Evolutionary conservation across 1,140 invertebrate genomes (phyloP), one percentile per base, ranked within the genome.

Genomic region (Drosophila grimshawi): DNA sequence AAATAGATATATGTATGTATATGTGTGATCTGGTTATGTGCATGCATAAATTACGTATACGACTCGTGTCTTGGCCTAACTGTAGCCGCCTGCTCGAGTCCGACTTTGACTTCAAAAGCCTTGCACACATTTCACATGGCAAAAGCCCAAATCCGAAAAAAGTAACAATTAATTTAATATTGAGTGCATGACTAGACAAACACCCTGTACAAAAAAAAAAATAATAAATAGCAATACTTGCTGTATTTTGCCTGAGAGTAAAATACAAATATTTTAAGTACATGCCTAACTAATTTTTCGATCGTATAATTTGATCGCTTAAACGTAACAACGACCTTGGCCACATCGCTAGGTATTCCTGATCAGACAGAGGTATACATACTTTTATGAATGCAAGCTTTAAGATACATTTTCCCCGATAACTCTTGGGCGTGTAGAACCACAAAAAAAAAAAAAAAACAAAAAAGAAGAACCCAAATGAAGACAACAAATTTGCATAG

Each of bases 1-100:
- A 19, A 19, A 19, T 19, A 19, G 1, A 64, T 45, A 4, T 10
- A 29, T 39, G 6, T 63, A 19, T 41, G 7, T 55, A n/a, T 67
- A 33, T 67, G 3, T 68, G 46, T 52, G 35, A 77, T 76, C 53
- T 79, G 67, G 80, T 76, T 63, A 76, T 79, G 81, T 88, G 72
- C 77, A 88, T 83, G 83, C 83, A 88, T 88, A 88, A 83, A 88
- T 88, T 88, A 89, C 85, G 83, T 85, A 88, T 88, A 80, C 83
- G 80, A 71, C 83, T 68, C 60, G 79, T 59, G 72, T 67, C 51
- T 6, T 52, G n/a, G 10, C 49, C 49, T 51, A 52, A 33, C 49
- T 33, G 52, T 37, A 35, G 46, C 56, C 29, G 32, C 33, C 35
- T 37, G 46, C 53, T 51, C 52, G 65, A 41, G 7, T 48, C 27